Percentiles rank a stretch among this genome's conserved stretches.
Evolutionary conservation across 2,113 vertebrate species (phyloP).

Genomic region (Cariama cristata): DNA sequence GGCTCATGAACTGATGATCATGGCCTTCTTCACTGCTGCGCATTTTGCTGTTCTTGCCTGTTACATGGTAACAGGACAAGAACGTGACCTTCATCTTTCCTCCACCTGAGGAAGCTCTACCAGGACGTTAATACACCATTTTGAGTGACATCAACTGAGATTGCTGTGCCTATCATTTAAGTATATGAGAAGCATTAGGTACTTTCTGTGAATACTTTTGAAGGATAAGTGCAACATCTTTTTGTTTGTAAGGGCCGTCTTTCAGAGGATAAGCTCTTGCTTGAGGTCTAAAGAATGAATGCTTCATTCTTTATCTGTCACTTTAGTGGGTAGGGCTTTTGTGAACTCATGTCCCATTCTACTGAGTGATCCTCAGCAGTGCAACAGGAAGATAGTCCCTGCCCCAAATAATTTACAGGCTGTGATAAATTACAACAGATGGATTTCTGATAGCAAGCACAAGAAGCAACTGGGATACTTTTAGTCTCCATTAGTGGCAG

Average conservation of each 20-base stretch:
- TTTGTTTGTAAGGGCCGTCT: background rate
- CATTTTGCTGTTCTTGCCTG: fast-evolving
- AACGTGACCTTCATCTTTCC: background rate
- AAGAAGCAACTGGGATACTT: background rate
- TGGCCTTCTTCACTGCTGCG: background rate
- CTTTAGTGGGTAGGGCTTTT: background rate
- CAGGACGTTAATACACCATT: background rate
- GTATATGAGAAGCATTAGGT: background rate
- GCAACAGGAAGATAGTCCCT: background rate
- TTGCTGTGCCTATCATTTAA: background rate
- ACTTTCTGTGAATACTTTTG: background rate
- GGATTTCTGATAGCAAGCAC: background rate
- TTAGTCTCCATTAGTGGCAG: background rate
- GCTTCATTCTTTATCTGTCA: background rate
- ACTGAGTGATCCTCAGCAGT: background rate
- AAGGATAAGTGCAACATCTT: background rate
- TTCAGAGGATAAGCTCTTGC: background rate
- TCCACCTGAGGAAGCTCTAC: background rate
- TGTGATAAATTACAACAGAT: background rate
- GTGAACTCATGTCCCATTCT: background rate
- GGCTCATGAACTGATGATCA: background rate
- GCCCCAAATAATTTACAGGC: background rate
- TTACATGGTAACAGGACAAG: background rate
- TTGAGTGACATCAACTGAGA: background rate
- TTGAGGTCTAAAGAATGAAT: background rate